phyloP scores from a whole-genome alignment of 1,140 invertebrate genomes.

The Heliothis virescens region DNA sequence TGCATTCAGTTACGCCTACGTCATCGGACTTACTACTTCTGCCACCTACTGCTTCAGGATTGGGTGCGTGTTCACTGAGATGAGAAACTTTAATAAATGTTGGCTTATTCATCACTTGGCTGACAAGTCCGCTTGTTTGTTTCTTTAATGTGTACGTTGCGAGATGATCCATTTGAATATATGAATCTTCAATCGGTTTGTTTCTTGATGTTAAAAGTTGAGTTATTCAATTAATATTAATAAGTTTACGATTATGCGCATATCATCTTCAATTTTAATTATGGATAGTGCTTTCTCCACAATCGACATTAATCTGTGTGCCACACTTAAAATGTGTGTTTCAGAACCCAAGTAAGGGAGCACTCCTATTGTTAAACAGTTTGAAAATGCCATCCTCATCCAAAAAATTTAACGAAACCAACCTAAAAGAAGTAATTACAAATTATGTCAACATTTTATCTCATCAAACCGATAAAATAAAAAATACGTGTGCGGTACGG shows the following conservation, averaged over 20 bases:
- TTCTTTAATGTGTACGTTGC: constrained; percentile 19
- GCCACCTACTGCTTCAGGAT: constrained; percentile 70
- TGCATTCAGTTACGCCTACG: constrained; percentile 62
- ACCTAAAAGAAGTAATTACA: neutral
- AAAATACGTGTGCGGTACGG: constrained; percentile 69
- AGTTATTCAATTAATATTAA: neutral
- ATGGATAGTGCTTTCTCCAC: too few relatives aligned
- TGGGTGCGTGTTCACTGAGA: constrained; percentile 38
- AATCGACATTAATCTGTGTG: too few relatives aligned
- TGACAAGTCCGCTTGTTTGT: constrained; percentile 43
- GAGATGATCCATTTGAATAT: neutral
- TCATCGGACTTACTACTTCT: constrained; percentile 63
- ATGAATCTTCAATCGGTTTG: constrained; percentile 10
- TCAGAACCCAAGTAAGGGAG: too few relatives aligned
- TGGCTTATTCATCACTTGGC: constrained; percentile 47
- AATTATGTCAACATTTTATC: constrained; percentile 62
- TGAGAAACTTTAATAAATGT: constrained; percentile 48
- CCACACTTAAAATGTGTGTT: too few relatives aligned
- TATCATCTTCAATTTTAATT: too few relatives aligned
- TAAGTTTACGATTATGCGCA: too few relatives aligned
- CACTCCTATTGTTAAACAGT: too few relatives aligned
- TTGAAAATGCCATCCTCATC: neutral
- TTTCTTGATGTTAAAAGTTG: neutral
- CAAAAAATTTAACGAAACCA: too few relatives aligned
- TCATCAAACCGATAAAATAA: constrained; percentile 60